Conservation (phyloP, 2,888 invertebrate species). For the Spodoptera picta region DNA sequence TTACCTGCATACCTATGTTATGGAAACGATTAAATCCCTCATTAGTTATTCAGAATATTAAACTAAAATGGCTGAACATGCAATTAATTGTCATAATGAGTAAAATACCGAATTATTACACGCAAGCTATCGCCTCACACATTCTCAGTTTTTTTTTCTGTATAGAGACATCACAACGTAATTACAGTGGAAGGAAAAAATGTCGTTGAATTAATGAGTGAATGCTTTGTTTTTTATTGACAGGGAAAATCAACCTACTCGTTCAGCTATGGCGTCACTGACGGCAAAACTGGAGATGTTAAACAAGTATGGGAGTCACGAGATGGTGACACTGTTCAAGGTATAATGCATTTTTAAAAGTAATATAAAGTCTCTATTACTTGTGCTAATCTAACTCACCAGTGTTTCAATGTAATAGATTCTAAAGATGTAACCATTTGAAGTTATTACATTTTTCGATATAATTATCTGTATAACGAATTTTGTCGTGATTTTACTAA, state of each 20-base stretch:
- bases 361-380: no score
- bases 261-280: slow-evolving; percentile 90
- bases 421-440: no score
- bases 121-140: slow-evolving; percentile 79
- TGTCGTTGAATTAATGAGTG: slow-evolving; percentile 59
- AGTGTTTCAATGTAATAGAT: no score
- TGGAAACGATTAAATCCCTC: slow-evolving; percentile 78
- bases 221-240: slow-evolving; percentile 61
- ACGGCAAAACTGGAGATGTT: slow-evolving; percentile 89
- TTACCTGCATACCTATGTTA: slow-evolving; percentile 74
- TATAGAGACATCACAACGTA: slow-evolving; percentile 60
- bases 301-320: slow-evolving; percentile 90
- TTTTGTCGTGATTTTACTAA: no score
- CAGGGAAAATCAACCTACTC: slow-evolving; percentile 89
- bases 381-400: no score
- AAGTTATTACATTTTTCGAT: no score
- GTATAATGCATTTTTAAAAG: slow-evolving; percentile 56
- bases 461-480: no score
- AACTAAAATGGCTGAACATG: slow-evolving; percentile 77
- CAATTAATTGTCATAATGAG: slow-evolving; percentile 76
- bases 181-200: slow-evolving; percentile 64
- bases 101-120: slow-evolving; percentile 80
- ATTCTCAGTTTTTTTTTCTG: slow-evolving; percentile 69
- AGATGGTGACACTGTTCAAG: slow-evolving; percentile 89
- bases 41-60: slow-evolving; percentile 82